A percentile compares a stretch with the other conserved stretches of the same genome.
Evolutionary conservation across 2,888 invertebrate species (phyloP).

Genomic region (Drosophila vallismaia): DNA sequence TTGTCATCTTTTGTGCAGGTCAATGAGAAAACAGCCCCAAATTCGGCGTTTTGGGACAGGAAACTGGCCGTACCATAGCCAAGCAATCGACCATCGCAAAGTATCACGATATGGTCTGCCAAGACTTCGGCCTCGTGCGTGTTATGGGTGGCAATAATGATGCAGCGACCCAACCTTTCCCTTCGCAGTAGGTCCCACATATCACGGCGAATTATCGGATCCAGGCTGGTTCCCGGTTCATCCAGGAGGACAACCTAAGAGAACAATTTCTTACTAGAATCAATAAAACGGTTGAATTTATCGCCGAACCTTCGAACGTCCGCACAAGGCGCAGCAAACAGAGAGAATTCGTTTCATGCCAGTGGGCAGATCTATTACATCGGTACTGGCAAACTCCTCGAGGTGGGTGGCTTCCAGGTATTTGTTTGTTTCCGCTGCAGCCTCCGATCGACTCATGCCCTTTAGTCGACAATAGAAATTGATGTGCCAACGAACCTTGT

Average conservation of each 20-base stretch:
- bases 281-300: neutral
- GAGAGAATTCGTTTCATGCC: slow-evolving; percentile 90
- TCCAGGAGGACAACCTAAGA: slow-evolving; percentile 86
- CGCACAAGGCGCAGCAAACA: slow-evolving; percentile 89
- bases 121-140: slow-evolving; percentile 95
- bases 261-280: neutral
- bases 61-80: slow-evolving; percentile 91
- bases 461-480: slow-evolving; percentile 91
- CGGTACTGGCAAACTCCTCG: slow-evolving; percentile 86
- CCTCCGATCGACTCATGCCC: slow-evolving; percentile 85
- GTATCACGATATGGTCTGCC: slow-evolving; percentile 90
- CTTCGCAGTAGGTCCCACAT: slow-evolving; percentile 91
- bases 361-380: slow-evolving; percentile 87
- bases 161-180: slow-evolving; percentile 89
- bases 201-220: slow-evolving; percentile 90
- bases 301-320: slow-evolving; percentile 85
- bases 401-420: slow-evolving; percentile 87
- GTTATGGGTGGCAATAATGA: slow-evolving; percentile 92
- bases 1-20: slow-evolving; percentile 51
- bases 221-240: slow-evolving; percentile 92
- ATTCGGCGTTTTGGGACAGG: slow-evolving; percentile 88
- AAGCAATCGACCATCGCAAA: slow-evolving; percentile 90
- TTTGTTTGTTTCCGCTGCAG: slow-evolving; percentile 86
- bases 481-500: slow-evolving; percentile 92
- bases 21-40: slow-evolving; percentile 92